Evolutionary conservation across 1,140 invertebrate genomes (phyloP).

Genomic region (Lysiphlebus fabarum): DNA sequence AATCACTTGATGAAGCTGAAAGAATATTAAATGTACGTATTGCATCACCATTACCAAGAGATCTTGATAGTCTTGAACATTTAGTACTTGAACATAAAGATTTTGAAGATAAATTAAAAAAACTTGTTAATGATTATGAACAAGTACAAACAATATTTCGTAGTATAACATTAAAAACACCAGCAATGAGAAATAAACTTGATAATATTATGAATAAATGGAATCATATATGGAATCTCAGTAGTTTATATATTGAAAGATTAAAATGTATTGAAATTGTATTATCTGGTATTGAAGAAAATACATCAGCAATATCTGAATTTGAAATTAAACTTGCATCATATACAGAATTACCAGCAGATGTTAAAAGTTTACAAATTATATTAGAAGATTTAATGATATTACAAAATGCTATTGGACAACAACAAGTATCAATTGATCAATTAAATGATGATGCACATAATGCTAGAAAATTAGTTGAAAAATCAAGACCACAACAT

Average conservation of each 20-base stretch:
- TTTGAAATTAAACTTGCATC: slow-evolving; percentile 87
- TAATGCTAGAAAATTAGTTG: slow-evolving; percentile 80
- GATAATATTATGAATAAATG: slow-evolving; percentile 86
- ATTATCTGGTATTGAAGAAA: slow-evolving; percentile 84
- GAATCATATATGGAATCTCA: slow-evolving; percentile 85
- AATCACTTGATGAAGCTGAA: slow-evolving; percentile 81
- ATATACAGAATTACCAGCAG: slow-evolving; percentile 78
- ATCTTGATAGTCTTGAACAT: slow-evolving; percentile 81
- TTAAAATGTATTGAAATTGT: slow-evolving; percentile 90
- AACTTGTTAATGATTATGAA: slow-evolving; percentile 76
- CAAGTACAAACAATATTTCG: slow-evolving; percentile 79
- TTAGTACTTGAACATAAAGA: slow-evolving; percentile 86
- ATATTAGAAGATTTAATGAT: slow-evolving; percentile 73
- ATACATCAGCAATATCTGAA: slow-evolving; percentile 82
- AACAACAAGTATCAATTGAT: slow-evolving; percentile 84
- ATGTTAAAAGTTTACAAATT: slow-evolving; percentile 70
- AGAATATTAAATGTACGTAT: slow-evolving; percentile 76
- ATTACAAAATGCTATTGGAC: slow-evolving; percentile 76
- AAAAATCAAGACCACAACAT: slow-evolving; percentile 72
- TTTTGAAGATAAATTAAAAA: slow-evolving; percentile 71
- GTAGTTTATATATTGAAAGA: slow-evolving; percentile 82
- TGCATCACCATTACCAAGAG: slow-evolving; percentile 75
- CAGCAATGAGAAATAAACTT: slow-evolving; percentile 83
- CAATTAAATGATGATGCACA: slow-evolving; percentile 87
- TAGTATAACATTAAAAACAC: slow-evolving; percentile 79